A percentile compares a stretch with the other conserved stretches of the same genome.
Evolutionary conservation across 2,888 invertebrate species (phyloP).

Genomic region (Ormyrus thymus): DNA sequence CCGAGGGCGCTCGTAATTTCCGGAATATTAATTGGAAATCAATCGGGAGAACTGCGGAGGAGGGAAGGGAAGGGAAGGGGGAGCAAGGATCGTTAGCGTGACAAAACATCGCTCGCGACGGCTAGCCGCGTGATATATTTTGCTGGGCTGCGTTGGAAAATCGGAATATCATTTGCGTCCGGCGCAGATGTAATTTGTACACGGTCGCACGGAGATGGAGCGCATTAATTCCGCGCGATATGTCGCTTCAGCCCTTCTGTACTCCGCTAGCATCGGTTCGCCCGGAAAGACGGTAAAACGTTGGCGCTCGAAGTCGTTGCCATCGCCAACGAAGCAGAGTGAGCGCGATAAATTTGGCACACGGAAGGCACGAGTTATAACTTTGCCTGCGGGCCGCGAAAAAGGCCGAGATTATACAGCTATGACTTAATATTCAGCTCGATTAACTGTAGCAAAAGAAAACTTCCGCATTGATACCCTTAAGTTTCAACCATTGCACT

Average conservation of each 20-base stretch:
- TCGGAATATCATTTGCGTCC: slow-evolving; percentile 58
- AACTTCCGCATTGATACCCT: too few species aligned
- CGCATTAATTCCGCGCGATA: slow-evolving; percentile 56
- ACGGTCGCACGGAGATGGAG: slow-evolving; percentile 6
- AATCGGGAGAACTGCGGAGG: slow-evolving; percentile 15
- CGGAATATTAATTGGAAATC: slow-evolving; percentile 44
- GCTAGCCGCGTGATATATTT: slow-evolving; percentile 41
- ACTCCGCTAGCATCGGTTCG: slow-evolving; percentile 38
- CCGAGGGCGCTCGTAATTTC: not conserved
- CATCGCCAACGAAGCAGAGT: not conserved
- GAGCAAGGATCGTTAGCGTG: slow-evolving; percentile 41
- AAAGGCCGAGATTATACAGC: not conserved
- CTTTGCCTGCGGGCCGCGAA: not conserved
- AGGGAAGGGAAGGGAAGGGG: not conserved
- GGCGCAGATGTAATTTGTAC: slow-evolving; percentile 56
- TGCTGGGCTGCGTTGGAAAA: slow-evolving; percentile 30
- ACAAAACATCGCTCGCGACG: slow-evolving; percentile 44
- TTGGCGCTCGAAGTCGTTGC: not conserved
- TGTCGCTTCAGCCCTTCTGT: slow-evolving; percentile 12
- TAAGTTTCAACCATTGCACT: too few species aligned
- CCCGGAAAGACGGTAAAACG: slow-evolving; percentile 49
- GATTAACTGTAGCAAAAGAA: too few species aligned
- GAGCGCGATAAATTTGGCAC: slow-evolving; percentile 33
- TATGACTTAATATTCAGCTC: too few species aligned
- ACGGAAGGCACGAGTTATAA: not conserved